Base-by-base conservation (phyloP, 2,888 invertebrate genomes). In the Selenia dentaria region DNA sequence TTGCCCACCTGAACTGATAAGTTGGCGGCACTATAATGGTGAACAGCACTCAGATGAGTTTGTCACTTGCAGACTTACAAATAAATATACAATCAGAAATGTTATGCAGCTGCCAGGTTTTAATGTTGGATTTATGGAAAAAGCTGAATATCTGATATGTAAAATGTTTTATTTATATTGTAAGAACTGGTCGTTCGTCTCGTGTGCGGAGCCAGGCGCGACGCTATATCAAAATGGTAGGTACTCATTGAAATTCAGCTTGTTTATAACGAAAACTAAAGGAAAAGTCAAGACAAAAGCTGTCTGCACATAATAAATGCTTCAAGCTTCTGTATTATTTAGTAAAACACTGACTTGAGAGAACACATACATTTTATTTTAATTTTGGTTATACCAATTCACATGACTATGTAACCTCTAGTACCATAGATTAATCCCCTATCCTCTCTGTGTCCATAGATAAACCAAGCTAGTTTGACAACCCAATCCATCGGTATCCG, bases 31-130 rank as follows among this genome's bases (percentile, higher is more conserved):
- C n/a, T n/a, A n/a, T n/a, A 76, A 74, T 70, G 70, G 68, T 73
- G 65, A 72, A 70, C 63, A 74, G 63, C 61, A 67, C 68, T 62
- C 69, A 59, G 72, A 70, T 73, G 67, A 65, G 67, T 66, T 65
- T 62, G 69, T 70, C 69, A 70, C 65, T 62, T 59, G 51, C 32
- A 28, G 38, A 38, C 48, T 52, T 48, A 31, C 47, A 49, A 43
- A 31, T 45, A 49, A 43, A 51, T 27, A 24, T 51, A 51, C 42
- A 46, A 41, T 49, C 42, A 54, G 49, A 14, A 41, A 45, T 45
- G 41, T 38, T 51, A 51, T 51, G 41, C 50, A 51, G 45, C 45
- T 45, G 45, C 50, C 50, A 51, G 24, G 41, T 51, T 48, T 48
- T 48, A 48, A 48, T 48, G 57, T 52, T 55, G 54, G 53, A 61